Evolutionary conservation across 2,113 vertebrate genomes (phyloP), one percentile per base, ranked within the genome.

Genomic region (Cygnus atratus): DNA sequence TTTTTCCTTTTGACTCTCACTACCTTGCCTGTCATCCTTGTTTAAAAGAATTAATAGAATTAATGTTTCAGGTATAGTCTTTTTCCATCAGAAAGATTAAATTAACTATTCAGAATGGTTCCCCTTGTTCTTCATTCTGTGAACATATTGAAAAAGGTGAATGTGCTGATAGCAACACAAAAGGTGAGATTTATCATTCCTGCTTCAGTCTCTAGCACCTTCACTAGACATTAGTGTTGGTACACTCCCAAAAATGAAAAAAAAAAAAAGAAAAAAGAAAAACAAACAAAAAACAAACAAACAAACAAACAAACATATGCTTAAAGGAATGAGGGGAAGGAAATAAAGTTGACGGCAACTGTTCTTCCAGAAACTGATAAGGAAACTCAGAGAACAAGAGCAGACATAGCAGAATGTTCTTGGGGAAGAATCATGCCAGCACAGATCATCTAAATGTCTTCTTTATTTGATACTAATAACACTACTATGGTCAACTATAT

Each of bases 381-480:
- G 5, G 37, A 17, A 63, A 25, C 29, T 90, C 77, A 84, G 46
- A 90, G n/a, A 37, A 86, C n/a, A 87, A 63, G 20, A 86, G 52
- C 44, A 70, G 37, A 52, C 11, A 0, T 20, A 78, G 76, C 67
- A 73, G 35, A 82, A 84, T 67, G 54, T 84, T 93, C 54, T 68
- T 72, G 55, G 57, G 44, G 54, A 91, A 18, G 1, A 58, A 88
- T 50, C 73, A 83, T 0, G 2, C 33, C 37, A 48, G 50, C 77
- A 93, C 87, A 9, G 73, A 73, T 74, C 65, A 88, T 35, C 43
- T 65, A 90, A 88, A 74, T 76, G 5, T 76, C 81, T 89, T 71
- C 71, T 88, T 95, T 90, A 52, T 96, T 92, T 92, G 65, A 74
- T 96, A 65, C 22, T 88, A 91, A 88, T 93, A 91, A 80, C 7